These are phyloP conservation scores for Lepidurus arcticus DNA, from an alignment of 1,140 invertebrate genomes.

Conservation along the genomic window DNA sequence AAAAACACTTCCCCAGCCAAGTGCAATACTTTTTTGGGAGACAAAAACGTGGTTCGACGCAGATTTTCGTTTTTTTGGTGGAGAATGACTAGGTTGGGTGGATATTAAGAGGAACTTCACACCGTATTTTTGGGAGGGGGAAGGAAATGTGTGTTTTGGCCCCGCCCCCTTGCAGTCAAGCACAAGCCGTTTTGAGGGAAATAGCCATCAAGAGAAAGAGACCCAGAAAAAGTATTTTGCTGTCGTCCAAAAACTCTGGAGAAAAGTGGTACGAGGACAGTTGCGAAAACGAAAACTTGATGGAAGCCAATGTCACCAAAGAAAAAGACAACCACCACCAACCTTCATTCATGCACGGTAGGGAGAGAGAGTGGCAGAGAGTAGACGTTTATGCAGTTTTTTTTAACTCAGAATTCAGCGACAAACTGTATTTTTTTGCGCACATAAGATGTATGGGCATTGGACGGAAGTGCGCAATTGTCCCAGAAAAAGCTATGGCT, in stretches of 20 bases:
- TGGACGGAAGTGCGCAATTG: background rate
- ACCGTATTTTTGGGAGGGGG: too few species aligned
- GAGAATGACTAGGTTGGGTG: background rate
- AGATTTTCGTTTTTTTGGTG: background rate
- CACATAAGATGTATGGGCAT: background rate
- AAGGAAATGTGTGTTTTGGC: too few species aligned
- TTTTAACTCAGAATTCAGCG: background rate
- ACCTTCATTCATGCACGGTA: slow-evolving; percentile 5
- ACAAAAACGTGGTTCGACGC: background rate
- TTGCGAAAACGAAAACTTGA: background rate
- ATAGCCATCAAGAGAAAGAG: too few species aligned
- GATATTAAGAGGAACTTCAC: too few species aligned
- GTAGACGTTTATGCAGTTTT: background rate
- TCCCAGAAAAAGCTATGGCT: background rate
- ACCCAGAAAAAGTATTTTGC: too few species aligned
- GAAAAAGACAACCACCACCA: background rate
- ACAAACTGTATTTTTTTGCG: background rate
- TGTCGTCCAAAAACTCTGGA: background rate
- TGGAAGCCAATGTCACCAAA: slow-evolving; percentile 21
- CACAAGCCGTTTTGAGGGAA: too few species aligned
- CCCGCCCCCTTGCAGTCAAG: too few species aligned
- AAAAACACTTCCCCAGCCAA: background rate
- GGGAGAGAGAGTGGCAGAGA: background rate
- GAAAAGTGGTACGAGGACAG: background rate
- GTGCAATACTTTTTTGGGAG: background rate